Base-by-base conservation (phyloP, 2,888 invertebrate species). In the Linnaemya vulpina region DNA sequence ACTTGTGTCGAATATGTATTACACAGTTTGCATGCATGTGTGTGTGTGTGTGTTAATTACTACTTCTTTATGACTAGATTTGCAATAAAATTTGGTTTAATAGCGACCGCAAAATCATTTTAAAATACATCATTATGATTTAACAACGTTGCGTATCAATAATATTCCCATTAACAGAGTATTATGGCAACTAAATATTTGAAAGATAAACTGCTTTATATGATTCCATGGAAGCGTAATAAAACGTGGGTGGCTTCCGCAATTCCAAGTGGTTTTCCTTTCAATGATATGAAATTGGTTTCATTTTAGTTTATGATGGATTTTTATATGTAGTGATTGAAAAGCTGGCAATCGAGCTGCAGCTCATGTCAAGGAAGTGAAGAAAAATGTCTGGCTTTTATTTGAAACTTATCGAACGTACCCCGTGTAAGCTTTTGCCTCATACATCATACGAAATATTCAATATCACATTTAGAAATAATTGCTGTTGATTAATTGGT, bases 71-170 rank as follows among this genome's bases (percentile, higher is more conserved):
- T 58, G 11, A 68, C 53, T 80, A 77, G 76, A 51, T 70, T 65
- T 22, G 38, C 71, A 73, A 84, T 76, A 53, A 51, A 80, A 51
- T 84, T 80, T 76, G 79, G 74, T 71, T 58, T 71, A 43, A 75
- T 65, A 65, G 67, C 71, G 71, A 51, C 79, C 79, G 67, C 83
- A 79, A 70, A 46, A 84, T 75, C 51, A 65, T 78, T 62, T 78
- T 53, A 78, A 71, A 78, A 78, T 78, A 71, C 62, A 79, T 80
- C 49, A 63, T 67, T 53, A 73, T 81, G 62, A 75, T 81, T 81
- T 63, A 62, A 70, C 68, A 75, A 70, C 75, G 74, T 75, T 67
- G 60, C 30, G 60, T 67, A 67, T 74, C 68, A 75, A 75, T 75
- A 68, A 60, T 74, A 25, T 74, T 53, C 35, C 46, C 15, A 73